These are phyloP conservation scores for Trilocha varians DNA, from an alignment of 2,888 invertebrate species.

Conservation along the genomic window DNA sequence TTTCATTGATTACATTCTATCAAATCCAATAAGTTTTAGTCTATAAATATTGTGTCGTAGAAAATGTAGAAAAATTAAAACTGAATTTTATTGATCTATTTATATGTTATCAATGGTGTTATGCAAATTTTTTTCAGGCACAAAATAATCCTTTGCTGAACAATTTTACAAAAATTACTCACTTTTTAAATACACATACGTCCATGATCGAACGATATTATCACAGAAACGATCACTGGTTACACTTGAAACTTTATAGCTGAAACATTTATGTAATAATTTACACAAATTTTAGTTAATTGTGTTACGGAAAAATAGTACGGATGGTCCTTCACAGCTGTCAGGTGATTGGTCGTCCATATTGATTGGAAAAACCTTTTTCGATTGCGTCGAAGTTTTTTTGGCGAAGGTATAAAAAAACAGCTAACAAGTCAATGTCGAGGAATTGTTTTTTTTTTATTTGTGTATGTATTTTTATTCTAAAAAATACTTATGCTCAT, in stretches of 20 bases:
- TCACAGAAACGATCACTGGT: constrained; percentile 17
- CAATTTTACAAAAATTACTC: background rate
- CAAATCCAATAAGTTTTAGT: no score
- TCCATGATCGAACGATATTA: background rate
- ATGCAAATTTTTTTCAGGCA: background rate
- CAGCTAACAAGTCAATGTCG: no score
- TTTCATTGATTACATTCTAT: no score
- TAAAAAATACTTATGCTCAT: no score
- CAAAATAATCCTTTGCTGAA: background rate
- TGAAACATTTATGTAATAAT: constrained; percentile 63
- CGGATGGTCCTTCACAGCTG: constrained; percentile 32
- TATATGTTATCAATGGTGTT: background rate
- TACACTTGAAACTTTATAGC: constrained; percentile 21
- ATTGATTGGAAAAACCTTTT: constrained; percentile 11
- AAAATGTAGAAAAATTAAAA: background rate
- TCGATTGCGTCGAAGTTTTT: background rate
- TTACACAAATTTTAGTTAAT: constrained; percentile 39
- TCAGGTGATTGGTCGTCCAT: constrained; percentile 62
- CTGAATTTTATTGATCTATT: background rate
- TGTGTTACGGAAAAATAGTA: constrained; percentile 53
- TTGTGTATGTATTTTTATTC: no score
- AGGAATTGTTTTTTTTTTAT: no score
- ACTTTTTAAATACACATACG: background rate
- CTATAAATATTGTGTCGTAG: no score
- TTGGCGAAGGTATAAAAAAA: no score